Evolutionary conservation across 1,140 invertebrate species (phyloP).

Genomic region (Radopholus similis): DNA sequence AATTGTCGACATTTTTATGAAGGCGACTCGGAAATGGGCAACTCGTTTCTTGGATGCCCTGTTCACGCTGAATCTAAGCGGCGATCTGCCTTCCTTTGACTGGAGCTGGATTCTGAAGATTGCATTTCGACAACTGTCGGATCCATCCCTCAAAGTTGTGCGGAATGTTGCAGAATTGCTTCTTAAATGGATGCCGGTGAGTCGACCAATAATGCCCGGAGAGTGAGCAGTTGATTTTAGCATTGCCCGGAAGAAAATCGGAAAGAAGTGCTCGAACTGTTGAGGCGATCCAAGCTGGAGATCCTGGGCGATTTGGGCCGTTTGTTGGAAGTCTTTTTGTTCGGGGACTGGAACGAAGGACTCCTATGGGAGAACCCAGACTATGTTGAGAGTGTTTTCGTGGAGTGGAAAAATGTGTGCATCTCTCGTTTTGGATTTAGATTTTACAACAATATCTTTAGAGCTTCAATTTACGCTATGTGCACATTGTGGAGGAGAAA

Average conservation of each 20-base stretch:
- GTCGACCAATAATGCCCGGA: background rate
- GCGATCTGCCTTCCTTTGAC: background rate
- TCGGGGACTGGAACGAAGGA: constrained; percentile 5
- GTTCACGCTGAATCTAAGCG: constrained; percentile 1
- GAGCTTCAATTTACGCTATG: constrained; percentile 7
- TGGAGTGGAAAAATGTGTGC: background rate
- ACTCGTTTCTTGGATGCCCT: background rate
- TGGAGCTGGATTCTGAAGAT: constrained; percentile 7
- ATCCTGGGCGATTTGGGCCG: constrained; percentile 2
- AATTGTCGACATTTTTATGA: background rate
- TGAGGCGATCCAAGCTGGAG: background rate
- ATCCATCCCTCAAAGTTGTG: constrained; percentile 14
- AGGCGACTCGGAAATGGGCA: constrained; percentile 7
- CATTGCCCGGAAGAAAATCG: background rate
- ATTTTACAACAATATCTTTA: background rate
- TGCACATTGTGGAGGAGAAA: constrained; percentile 7
- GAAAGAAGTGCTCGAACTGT: background rate
- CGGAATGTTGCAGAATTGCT: background rate
- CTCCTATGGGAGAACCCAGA: background rate
- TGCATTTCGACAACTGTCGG: constrained; percentile 6
- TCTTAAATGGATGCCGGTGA: background rate
- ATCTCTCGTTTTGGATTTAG: background rate
- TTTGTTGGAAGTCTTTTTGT: constrained; percentile 11
- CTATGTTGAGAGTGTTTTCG: background rate
- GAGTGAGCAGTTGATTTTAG: constrained; percentile 2